Conservation (phyloP, 2,797 vertebrate genomes). For the Tenualosa thibaudeaui region DNA sequence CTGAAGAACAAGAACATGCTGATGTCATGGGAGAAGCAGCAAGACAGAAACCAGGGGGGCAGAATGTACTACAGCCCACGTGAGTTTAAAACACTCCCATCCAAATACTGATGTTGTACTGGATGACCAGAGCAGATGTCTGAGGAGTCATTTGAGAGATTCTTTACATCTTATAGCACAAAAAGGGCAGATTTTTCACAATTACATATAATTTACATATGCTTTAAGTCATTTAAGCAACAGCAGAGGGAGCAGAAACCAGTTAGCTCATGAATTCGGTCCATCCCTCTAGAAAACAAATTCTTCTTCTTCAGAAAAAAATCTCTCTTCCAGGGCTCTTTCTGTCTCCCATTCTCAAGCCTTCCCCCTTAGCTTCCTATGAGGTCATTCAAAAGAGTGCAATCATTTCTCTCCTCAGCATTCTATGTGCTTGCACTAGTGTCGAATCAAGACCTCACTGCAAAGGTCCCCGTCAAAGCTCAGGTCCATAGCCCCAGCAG, state of each 20-base stretch:
- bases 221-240: too few species aligned
- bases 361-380: background rate
- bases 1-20: background rate
- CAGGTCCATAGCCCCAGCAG: background rate
- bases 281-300: too few species aligned
- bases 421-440: background rate
- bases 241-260: too few species aligned
- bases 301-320: too few species aligned
- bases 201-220: background rate
- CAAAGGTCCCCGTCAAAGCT: background rate
- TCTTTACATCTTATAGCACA: background rate
- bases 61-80: background rate
- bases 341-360: background rate
- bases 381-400: background rate
- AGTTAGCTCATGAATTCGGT: background rate
- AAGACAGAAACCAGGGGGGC: background rate
- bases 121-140: background rate
- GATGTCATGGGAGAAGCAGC: constrained; percentile 17
- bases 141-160: background rate
- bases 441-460: background rate
- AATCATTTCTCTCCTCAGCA: background rate
- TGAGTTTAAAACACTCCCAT: background rate
- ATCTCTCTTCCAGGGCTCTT: background rate
- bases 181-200: background rate
- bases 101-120: background rate